phyloP scores from a whole-genome alignment of 2,113 vertebrate species.

The Phyllostomus discolor region DNA sequence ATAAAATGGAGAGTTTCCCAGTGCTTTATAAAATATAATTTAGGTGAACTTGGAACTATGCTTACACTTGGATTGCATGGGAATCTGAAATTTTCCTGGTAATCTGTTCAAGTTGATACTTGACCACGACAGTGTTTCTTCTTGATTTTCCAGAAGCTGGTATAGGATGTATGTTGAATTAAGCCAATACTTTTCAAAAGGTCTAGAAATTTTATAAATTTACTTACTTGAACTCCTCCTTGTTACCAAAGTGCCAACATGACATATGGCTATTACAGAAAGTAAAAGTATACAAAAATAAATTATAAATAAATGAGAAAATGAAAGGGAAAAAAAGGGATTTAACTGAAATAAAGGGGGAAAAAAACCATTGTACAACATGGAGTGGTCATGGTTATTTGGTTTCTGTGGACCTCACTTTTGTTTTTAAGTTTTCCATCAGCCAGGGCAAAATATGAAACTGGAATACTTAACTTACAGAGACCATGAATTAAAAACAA shows the following conservation, averaged over 20 bases:
- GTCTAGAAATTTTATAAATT: not conserved
- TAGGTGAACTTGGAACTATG: not conserved
- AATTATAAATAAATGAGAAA: not conserved
- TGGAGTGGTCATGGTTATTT: not conserved
- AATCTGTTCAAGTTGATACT: not conserved
- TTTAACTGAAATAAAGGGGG: not conserved
- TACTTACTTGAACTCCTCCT: not conserved
- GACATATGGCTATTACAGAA: not conserved
- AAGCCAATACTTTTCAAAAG: not conserved
- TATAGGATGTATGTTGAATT: not conserved
- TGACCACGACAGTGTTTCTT: not conserved
- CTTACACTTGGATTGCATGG: not conserved
- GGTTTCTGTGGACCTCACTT: not conserved
- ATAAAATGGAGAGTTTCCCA: not conserved
- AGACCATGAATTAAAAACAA: not conserved
- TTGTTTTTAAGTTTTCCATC: not conserved
- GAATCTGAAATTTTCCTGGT: not conserved
- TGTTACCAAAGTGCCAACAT: not conserved
- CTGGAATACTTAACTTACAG: not conserved
- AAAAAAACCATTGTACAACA: not conserved
- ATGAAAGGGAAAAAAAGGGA: not conserved
- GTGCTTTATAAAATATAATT: not conserved
- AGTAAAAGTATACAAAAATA: not conserved
- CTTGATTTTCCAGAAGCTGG: not conserved
- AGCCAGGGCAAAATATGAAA: not conserved